phyloP scores from a whole-genome alignment of 2,888 invertebrate genomes.

The Steinernema scapterisci region DNA sequence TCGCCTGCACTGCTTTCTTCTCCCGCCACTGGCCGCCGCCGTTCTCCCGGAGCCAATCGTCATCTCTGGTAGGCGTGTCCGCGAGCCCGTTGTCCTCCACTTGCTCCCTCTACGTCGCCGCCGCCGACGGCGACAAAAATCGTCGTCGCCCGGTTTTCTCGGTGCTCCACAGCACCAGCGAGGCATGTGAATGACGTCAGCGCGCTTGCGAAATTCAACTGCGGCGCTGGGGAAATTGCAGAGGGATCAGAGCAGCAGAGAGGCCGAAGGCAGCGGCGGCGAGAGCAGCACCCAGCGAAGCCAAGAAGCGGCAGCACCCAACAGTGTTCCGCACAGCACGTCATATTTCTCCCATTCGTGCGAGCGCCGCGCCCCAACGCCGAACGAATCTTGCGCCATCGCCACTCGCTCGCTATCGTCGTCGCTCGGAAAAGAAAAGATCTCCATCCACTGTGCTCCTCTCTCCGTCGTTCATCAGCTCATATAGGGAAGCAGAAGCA shows the following conservation, averaged over 20 bases:
- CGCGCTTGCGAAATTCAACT: too few relatives aligned
- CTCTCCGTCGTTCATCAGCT: not conserved
- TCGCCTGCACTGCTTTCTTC: not conserved
- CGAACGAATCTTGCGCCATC: too few relatives aligned
- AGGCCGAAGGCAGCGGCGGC: not conserved
- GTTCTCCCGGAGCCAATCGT: not conserved
- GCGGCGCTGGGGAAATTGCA: not conserved
- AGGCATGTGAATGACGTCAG: too few relatives aligned
- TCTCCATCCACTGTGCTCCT: not conserved
- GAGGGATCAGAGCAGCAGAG: not conserved
- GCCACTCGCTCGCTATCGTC: not conserved
- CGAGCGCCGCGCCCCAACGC: too few relatives aligned
- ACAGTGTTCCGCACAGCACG: not conserved
- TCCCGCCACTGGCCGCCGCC: not conserved
- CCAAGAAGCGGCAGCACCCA: too few relatives aligned
- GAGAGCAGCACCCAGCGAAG: not conserved
- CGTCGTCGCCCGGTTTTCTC: slow-evolving; percentile 5
- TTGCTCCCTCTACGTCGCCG: not conserved
- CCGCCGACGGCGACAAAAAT: not conserved
- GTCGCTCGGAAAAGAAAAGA: not conserved
- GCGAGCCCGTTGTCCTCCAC: not conserved
- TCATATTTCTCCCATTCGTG: slow-evolving; percentile 1
- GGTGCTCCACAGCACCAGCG: not conserved
- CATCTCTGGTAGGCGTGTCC: not conserved
- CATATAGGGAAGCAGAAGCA: not conserved